Base-by-base conservation (phyloP, 1,140 invertebrate species). In the Sycophaga agraensis region DNA sequence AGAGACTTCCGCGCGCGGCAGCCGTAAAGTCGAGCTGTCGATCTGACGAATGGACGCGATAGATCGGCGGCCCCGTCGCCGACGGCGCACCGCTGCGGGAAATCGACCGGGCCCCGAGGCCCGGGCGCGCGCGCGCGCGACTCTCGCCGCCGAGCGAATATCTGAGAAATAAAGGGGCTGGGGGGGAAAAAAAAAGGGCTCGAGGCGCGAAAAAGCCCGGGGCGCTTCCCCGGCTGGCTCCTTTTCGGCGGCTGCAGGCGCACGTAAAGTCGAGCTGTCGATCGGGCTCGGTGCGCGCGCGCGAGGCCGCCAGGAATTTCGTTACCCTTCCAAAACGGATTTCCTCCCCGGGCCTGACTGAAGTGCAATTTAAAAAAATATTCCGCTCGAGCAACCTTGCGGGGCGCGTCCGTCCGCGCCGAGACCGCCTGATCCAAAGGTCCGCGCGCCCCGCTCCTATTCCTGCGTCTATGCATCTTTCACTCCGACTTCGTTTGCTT, bases 21-120 rank as follows among this genome's bases (percentile, higher is more conserved):
- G 35, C 37, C 57, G 59, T 66, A 62, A 70, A 65, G 50, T 50
- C 57, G 58, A 67, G 46, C 61, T 64, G 57, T 67, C 63, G 66
- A 63, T 61, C 55, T 42, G 50, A 67, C 49, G 66, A 63, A 69
- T 67, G 39, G 48, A 53, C 31, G 24, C 50, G 40, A 55, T 48
- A 35, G 59, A 54, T 60, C 50, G 45, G 12, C 35, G 19, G 14
- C 22, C 19, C n/a, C n/a, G n/a, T n/a, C n/a, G n/a, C n/a, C n/a
- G n/a, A n/a, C n/a, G 19, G 12, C 4, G 37, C 17, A 4, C 12
- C 11, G 31, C 24, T 1, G 46, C 24, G 22, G 24, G 19, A 57
- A n/a, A 48, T 49, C 24, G 17, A 60, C 48, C 42, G 40, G 39
- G 53, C 48, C 48, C 28, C 12, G n/a, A 53, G n/a, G 5, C 37